Evolutionary conservation across 2,797 vertebrate genomes (phyloP).

Genomic region (Ficedula albicollis): DNA sequence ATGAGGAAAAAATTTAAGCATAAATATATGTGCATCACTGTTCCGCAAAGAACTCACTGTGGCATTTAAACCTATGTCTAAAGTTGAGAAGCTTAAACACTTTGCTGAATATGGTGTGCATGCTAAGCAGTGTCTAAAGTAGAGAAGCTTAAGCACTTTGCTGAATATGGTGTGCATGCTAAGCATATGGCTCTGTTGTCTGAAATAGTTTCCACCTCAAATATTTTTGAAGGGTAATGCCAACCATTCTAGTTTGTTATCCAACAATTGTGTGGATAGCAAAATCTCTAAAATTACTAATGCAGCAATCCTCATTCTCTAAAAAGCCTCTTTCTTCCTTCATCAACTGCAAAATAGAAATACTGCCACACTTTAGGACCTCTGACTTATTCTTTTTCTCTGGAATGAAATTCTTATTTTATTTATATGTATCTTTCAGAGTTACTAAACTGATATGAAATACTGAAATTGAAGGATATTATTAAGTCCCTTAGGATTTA

Average conservation of each 20-base stretch:
- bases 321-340: neutral
- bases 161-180: neutral
- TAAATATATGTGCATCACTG: neutral
- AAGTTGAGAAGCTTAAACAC: neutral
- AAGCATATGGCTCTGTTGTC: neutral
- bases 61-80: neutral
- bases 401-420: neutral
- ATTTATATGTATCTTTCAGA: neutral
- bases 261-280: neutral
- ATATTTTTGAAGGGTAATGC: neutral
- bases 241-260: neutral
- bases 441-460: neutral
- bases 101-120: neutral
- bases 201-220: neutral
- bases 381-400: neutral
- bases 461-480: neutral
- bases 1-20: neutral
- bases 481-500: neutral
- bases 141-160: neutral
- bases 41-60: neutral
- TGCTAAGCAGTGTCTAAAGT: neutral
- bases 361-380: neutral
- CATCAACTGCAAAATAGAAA: neutral
- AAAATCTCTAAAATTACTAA: neutral
- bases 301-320: neutral